Conservation (phyloP, 2,113 vertebrate species). For the Malurus elegans region DNA sequence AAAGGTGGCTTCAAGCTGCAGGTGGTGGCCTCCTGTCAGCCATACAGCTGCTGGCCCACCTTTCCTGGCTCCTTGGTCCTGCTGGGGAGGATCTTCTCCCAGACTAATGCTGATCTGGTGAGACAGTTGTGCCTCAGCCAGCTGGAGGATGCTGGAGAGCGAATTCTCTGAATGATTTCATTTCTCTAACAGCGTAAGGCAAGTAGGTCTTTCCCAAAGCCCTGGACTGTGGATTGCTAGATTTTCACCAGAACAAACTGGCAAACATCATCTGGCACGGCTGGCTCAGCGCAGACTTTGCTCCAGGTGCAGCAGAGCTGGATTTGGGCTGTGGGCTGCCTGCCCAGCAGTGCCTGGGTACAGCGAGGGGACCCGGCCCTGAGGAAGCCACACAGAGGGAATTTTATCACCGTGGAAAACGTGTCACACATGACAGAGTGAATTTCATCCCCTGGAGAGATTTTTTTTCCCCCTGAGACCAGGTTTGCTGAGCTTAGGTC, state of each 20-base stretch:
- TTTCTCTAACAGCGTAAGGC: not conserved
- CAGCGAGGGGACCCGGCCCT: not conserved
- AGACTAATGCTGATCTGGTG: not conserved
- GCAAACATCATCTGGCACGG: not conserved
- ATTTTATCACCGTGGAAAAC: not conserved
- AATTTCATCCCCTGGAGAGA: not conserved
- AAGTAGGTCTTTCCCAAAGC: not conserved
- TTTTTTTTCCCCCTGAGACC: not conserved
- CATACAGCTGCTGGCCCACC: not conserved
- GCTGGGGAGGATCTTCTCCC: not conserved
- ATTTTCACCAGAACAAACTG: not conserved
- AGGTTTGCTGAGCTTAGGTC: conserved; percentile 60
- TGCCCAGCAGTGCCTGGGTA: not conserved
- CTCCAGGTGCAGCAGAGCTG: not conserved
- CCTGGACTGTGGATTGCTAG: not conserved
- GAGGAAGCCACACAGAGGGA: not conserved
- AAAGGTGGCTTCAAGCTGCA: not conserved
- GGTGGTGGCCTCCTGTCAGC: not conserved
- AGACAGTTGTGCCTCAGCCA: not conserved
- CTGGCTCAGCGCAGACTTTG: not conserved
- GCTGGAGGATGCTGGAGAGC: not conserved
- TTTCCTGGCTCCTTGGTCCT: not conserved
- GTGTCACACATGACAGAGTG: not conserved
- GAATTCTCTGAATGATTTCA: not conserved
- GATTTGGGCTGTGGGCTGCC: not conserved